Percentiles rank a stretch among this genome's conserved stretches.
These are phyloP conservation scores for Pangasius krempfi DNA, from an alignment of 2,797 vertebrate genomes.

Conservation along the genomic window DNA sequence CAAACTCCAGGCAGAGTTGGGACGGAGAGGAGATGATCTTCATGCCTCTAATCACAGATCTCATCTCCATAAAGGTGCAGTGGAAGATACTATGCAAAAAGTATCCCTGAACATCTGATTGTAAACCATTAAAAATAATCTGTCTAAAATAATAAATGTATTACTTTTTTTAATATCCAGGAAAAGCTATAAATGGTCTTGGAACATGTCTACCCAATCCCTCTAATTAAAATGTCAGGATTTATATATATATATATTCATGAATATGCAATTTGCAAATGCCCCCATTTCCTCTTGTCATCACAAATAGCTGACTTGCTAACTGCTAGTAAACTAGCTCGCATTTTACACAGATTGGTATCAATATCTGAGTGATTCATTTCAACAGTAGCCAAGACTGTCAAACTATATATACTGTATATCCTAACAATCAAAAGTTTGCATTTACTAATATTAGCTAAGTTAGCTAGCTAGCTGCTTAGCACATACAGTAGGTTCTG, in stretches of 20 bases:
- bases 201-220: background rate
- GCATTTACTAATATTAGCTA: background rate
- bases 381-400: background rate
- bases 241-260: background rate
- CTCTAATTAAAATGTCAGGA: background rate
- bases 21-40: constrained; percentile 95
- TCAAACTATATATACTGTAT: background rate
- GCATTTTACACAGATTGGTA: background rate
- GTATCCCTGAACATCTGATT: background rate
- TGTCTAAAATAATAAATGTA: background rate
- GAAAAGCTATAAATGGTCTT: constrained; percentile 2
- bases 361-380: background rate
- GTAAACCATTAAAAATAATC: background rate
- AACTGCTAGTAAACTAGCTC: background rate
- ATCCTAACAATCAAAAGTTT: background rate
- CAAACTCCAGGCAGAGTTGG: constrained; percentile 96
- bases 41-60: constrained; percentile 88
- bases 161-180: background rate
- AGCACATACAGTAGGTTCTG: background rate
- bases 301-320: background rate
- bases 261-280: constrained; percentile 1
- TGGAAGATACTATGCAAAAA: background rate
- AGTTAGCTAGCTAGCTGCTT: background rate
- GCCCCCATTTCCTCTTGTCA: background rate
- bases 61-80: constrained; percentile 95